Evolutionary conservation across 2,113 vertebrate species (phyloP).

Genomic region (Leiothrix lutea): DNA sequence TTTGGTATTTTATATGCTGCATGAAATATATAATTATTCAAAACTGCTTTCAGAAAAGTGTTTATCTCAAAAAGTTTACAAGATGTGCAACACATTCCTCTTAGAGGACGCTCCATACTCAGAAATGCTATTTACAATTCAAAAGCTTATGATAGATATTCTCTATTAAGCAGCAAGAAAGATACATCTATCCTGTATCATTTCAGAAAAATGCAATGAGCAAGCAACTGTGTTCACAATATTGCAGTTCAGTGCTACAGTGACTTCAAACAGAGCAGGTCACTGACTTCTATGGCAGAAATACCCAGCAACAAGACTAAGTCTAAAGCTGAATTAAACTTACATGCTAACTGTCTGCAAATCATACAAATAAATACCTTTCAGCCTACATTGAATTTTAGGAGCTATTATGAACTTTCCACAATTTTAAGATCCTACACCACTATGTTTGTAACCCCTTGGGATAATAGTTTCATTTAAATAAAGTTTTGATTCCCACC

Average conservation of each 20-base stretch:
- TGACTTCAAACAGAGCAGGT: neutral
- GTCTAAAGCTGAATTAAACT: neutral
- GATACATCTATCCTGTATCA: neutral
- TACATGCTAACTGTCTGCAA: neutral
- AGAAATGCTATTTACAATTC: neutral
- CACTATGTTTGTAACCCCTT: neutral
- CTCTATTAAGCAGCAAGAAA: neutral
- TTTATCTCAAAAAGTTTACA: neutral
- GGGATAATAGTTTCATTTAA: neutral
- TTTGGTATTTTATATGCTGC: neutral
- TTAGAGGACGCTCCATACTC: neutral
- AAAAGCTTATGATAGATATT: neutral
- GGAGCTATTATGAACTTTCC: neutral
- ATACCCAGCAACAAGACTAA: neutral
- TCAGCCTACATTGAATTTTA: neutral
- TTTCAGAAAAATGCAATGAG: neutral
- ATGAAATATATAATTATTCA: neutral
- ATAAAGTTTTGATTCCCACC: neutral
- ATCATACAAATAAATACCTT: neutral
- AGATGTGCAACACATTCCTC: neutral
- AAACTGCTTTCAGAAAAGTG: neutral
- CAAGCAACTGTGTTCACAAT: neutral
- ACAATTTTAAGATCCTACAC: neutral
- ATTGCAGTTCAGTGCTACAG: neutral
- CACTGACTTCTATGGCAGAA: neutral